These are phyloP conservation scores for Pipra filicauda DNA, from an alignment of 2,113 vertebrate genomes.

Conservation along the genomic window DNA sequence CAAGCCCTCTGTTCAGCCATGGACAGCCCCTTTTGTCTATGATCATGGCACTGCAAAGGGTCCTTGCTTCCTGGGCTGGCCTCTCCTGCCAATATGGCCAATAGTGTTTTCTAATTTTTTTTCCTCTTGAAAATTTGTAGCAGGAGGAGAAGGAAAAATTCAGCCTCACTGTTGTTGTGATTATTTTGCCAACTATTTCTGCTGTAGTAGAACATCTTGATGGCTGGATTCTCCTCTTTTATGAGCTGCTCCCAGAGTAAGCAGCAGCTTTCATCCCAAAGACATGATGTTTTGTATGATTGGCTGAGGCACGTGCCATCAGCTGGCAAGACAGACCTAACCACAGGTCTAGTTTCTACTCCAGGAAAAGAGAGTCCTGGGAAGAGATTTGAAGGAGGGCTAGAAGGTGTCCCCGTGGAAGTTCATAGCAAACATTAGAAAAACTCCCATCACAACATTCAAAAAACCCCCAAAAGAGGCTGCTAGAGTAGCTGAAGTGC, in stretches of 20 bases:
- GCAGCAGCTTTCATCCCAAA: background rate
- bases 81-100: background rate
- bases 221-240: background rate
- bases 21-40: background rate
- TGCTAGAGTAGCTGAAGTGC: background rate
- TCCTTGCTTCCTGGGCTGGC: background rate
- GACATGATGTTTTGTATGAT: background rate
- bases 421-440: background rate
- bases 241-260: background rate
- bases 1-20: background rate
- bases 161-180: background rate
- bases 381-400: background rate
- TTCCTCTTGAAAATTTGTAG: background rate
- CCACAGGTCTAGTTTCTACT: background rate
- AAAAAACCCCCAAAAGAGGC: rapidly evolving
- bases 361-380: background rate
- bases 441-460: background rate
- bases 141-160: background rate
- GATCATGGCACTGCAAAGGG: background rate
- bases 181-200: background rate
- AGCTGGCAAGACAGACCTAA: background rate
- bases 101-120: background rate
- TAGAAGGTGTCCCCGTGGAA: background rate
- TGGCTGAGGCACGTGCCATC: background rate
- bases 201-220: background rate